phyloP scores from a whole-genome alignment of 2,888 invertebrate genomes.

The Coenonympha glycerion region DNA sequence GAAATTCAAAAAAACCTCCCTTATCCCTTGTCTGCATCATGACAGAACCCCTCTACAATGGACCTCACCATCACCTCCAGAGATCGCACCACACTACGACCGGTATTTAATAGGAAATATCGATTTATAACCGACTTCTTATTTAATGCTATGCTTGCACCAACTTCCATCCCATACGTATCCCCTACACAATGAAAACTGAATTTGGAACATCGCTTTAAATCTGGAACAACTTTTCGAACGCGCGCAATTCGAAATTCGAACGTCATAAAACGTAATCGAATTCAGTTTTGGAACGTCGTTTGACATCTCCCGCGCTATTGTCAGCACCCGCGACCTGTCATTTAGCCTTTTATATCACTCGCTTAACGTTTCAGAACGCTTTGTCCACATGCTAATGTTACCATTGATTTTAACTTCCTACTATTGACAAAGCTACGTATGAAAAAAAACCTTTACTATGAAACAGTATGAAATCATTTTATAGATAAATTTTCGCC shows the following conservation, averaged over 20 bases:
- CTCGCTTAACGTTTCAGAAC: conserved; percentile 41
- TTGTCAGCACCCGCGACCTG: conserved; percentile 65
- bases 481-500: too few relatives aligned
- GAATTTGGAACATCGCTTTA: background rate
- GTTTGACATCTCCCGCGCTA: conserved; percentile 44
- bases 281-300: conserved; percentile 62
- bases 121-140: too few relatives aligned
- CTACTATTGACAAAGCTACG: background rate
- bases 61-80: too few relatives aligned
- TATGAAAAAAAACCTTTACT: background rate
- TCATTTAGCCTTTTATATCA: conserved; percentile 65
- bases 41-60: too few relatives aligned
- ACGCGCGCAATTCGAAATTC: conserved; percentile 47
- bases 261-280: conserved; percentile 66
- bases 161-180: too few relatives aligned
- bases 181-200: background rate
- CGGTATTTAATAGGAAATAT: too few relatives aligned
- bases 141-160: too few relatives aligned
- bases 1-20: too few relatives aligned
- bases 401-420: conserved; percentile 52
- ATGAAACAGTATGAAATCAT: too few relatives aligned
- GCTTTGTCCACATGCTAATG: conserved; percentile 56
- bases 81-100: too few relatives aligned
- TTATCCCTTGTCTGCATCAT: too few relatives aligned
- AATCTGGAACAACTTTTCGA: conserved; percentile 13